A percentile compares a stretch with the other conserved stretches of the same genome.
These are phyloP conservation scores for Caenorhabditis panamensis DNA, from an alignment of 2,888 invertebrate genomes.

Conservation along the genomic window DNA sequence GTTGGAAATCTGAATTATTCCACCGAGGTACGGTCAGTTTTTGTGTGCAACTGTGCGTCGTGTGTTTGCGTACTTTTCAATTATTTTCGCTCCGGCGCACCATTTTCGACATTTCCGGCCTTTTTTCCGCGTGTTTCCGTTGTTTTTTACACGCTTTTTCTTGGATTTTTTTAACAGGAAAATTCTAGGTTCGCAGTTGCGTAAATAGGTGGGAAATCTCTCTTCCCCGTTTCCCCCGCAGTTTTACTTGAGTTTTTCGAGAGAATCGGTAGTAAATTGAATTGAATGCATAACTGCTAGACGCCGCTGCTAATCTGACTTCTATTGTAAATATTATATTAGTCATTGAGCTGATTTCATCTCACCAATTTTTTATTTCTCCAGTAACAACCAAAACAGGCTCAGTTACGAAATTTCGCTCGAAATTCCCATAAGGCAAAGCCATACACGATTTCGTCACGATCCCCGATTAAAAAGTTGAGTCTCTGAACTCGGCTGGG, in stretches of 20 bases:
- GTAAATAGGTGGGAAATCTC: too few species aligned
- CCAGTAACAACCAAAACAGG: neutral
- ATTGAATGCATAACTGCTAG: neutral
- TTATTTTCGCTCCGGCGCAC: conserved; percentile 6
- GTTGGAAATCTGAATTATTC: too few species aligned
- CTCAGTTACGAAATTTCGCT: conserved; percentile 7
- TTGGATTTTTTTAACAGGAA: too few species aligned
- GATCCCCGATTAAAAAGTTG: neutral
- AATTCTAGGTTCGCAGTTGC: too few species aligned
- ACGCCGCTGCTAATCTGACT: neutral
- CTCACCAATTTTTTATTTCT: too few species aligned
- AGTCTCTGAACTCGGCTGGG: neutral
- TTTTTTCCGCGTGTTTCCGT: neutral
- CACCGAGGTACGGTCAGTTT: conserved; percentile 22
- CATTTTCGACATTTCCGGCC: neutral
- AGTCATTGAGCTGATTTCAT: conserved; percentile 2
- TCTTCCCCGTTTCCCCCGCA: neutral
- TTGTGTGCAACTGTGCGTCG: conserved; percentile 38
- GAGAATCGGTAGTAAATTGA: conserved; percentile 13
- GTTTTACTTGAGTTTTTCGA: neutral
- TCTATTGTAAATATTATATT: conserved; percentile 1
- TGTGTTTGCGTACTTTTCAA: conserved; percentile 45
- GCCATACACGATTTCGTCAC: neutral
- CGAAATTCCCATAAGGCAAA: neutral
- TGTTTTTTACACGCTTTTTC: neutral